These are phyloP conservation scores for Noctua comes DNA, from an alignment of 2,888 invertebrate species.

Conservation along the genomic window DNA sequence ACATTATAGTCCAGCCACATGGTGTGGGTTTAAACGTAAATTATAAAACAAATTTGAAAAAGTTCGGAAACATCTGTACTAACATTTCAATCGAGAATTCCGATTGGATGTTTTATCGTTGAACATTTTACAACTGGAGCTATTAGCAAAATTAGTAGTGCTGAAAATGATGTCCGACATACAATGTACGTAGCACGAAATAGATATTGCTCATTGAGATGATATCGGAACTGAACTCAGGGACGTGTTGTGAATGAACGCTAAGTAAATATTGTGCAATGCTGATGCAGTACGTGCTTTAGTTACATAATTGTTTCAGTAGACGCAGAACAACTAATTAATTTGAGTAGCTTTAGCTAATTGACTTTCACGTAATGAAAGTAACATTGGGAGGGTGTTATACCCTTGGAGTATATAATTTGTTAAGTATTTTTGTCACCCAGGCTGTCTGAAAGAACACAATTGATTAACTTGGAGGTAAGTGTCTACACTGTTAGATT, in stretches of 20 bases:
- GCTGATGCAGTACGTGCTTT: constrained; percentile 38
- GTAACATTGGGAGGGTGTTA: background rate
- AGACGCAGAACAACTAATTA: constrained; percentile 25
- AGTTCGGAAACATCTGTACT: constrained; percentile 64
- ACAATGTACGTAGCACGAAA: constrained; percentile 23
- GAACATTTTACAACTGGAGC: constrained; percentile 57
- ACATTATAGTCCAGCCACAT: constrained; percentile 64
- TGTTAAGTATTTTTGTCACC: background rate
- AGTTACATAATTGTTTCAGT: constrained; percentile 18
- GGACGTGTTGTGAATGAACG: constrained; percentile 22
- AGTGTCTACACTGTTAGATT: background rate
- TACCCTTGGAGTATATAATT: background rate
- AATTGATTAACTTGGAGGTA: background rate
- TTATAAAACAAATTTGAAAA: constrained; percentile 58
- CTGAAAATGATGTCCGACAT: constrained; percentile 49
- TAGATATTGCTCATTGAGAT: constrained; percentile 37
- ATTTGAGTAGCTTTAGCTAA: constrained; percentile 17
- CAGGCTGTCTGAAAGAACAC: background rate
- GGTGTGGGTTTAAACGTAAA: constrained; percentile 54
- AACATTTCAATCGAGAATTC: constrained; percentile 62
- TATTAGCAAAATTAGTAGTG: constrained; percentile 60
- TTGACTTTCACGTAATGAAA: constrained; percentile 19
- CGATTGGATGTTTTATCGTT: constrained; percentile 35
- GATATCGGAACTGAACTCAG: constrained; percentile 30
- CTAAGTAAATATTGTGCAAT: constrained; percentile 46